Evolutionary conservation across 2,113 vertebrate genomes (phyloP).

Genomic region (Coregonus clupeaformis): DNA sequence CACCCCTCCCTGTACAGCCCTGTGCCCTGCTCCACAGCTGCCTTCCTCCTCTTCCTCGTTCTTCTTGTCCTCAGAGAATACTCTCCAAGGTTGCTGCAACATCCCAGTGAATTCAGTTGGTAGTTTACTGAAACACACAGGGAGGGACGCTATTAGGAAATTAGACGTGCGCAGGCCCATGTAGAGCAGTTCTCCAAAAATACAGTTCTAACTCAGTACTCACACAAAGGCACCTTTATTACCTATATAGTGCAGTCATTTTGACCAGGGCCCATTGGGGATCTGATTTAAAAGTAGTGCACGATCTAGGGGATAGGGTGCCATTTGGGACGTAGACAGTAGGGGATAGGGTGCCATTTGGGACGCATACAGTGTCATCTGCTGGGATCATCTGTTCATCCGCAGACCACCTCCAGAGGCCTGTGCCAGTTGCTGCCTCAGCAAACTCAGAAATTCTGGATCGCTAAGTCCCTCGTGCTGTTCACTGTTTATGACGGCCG

Average conservation of each 20-base stretch:
- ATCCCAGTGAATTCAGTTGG: too few relatives aligned
- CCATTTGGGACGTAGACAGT: neutral
- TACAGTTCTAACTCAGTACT: too few relatives aligned
- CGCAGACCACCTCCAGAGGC: constrained; percentile 24
- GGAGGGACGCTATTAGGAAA: neutral
- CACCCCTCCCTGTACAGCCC: constrained; percentile 8
- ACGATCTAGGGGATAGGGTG: too few relatives aligned
- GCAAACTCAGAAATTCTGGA: constrained; percentile 2
- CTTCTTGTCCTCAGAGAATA: constrained; percentile 43
- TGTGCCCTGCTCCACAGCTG: too few relatives aligned
- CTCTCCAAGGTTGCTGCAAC: constrained; percentile 11
- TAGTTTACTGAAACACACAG: neutral
- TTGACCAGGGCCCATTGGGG: too few relatives aligned
- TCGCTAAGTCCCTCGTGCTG: neutral
- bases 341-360: too few relatives aligned
- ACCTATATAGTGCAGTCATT: too few relatives aligned
- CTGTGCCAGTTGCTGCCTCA: constrained; percentile 4
- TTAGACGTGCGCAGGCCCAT: constrained; percentile 31
- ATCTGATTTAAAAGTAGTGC: too few relatives aligned
- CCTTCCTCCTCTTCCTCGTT: constrained; percentile 22
- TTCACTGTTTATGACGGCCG: neutral
- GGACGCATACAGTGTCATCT: constrained; percentile 18
- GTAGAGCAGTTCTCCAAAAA: neutral
- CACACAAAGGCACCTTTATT: too few relatives aligned
- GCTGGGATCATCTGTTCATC: constrained; percentile 25